Conservation (phyloP, 2,113 vertebrate genomes). For the Furnarius figulus region DNA sequence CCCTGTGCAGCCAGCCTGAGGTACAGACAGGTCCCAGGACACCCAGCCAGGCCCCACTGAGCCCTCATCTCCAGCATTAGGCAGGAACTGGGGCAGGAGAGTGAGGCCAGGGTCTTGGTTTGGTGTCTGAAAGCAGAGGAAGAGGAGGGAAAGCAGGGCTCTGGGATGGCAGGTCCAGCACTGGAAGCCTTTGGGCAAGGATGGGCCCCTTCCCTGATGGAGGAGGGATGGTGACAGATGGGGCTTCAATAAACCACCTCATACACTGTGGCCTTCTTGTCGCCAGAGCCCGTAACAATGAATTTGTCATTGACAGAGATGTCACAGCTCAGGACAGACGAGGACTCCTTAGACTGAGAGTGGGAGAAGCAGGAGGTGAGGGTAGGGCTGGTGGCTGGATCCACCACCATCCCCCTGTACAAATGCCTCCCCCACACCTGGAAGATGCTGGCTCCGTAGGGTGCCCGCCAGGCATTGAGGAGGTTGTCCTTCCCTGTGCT, state of each 20-base stretch:
- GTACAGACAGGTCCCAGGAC: not conserved
- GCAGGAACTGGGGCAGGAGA: not conserved
- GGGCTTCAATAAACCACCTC: conserved; percentile 84
- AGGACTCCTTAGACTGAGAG: conserved; percentile 83
- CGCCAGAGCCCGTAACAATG: conserved; percentile 83
- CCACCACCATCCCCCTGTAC: rapidly evolving
- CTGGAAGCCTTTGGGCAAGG: too few relatives aligned
- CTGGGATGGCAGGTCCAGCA: not conserved
- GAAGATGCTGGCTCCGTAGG: conserved; percentile 79
- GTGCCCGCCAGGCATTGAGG: conserved; percentile 80
- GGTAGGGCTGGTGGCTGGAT: too few relatives aligned
- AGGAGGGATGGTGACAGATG: not conserved
- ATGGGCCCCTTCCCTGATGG: not conserved
- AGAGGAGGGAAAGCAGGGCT: not conserved
- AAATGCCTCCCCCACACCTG: conserved; percentile 68
- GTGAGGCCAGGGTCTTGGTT: too few relatives aligned
- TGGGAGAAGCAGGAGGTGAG: not conserved
- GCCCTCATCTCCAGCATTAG: not conserved
- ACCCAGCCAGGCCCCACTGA: not conserved
- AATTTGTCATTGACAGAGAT: conserved; percentile 85
- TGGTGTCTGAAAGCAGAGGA: not conserved
- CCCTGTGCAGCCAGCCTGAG: rapidly evolving
- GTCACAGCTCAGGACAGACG: conserved; percentile 85
- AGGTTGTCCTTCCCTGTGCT: conserved; percentile 85
- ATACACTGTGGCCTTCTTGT: conserved; percentile 89